phyloP scores from a whole-genome alignment of 53 echinoderm and acorn worm genomes.

The Paracentrotus lividus region DNA sequence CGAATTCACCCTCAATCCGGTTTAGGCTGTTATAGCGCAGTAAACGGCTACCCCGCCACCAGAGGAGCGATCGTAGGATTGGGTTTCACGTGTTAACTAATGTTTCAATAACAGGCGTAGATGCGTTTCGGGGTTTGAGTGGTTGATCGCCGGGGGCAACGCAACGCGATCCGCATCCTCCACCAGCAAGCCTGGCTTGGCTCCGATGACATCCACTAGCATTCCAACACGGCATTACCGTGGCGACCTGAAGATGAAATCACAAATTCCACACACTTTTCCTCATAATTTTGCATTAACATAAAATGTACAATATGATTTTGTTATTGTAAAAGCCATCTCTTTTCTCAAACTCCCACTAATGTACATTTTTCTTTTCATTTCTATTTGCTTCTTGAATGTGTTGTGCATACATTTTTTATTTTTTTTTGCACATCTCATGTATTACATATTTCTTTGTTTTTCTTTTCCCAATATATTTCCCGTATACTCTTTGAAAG shows the following conservation, averaged over 20 bases:
- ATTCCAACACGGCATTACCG: conserved; percentile 59
- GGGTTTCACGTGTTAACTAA: conserved; percentile 70
- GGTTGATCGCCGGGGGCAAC: conserved; percentile 69
- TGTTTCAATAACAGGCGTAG: conserved; percentile 72
- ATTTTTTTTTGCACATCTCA: background rate
- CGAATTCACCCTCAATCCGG: conserved; percentile 55
- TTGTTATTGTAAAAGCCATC: background rate
- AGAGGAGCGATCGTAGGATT: conserved; percentile 25
- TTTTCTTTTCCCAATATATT: background rate
- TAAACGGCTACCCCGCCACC: conserved; percentile 62
- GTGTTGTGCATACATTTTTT: background rate
- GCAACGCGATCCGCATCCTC: conserved; percentile 53
- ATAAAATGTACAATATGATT: background rate
- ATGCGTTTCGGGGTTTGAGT: conserved; percentile 68
- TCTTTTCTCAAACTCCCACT: background rate
- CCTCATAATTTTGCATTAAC: background rate
- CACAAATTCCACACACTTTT: conserved; percentile 39
- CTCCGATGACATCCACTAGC: conserved; percentile 57
- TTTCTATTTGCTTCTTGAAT: background rate
- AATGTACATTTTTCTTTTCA: background rate
- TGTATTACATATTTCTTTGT: background rate
- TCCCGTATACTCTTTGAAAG: too few relatives aligned
- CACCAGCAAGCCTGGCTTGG: background rate
- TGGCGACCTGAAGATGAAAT: conserved; percentile 56
- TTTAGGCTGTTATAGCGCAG: conserved; percentile 44